Percentiles rank a stretch among this genome's conserved stretches.
Conservation (phyloP, 2,113 vertebrate genomes). For the Steatornis caripensis region DNA sequence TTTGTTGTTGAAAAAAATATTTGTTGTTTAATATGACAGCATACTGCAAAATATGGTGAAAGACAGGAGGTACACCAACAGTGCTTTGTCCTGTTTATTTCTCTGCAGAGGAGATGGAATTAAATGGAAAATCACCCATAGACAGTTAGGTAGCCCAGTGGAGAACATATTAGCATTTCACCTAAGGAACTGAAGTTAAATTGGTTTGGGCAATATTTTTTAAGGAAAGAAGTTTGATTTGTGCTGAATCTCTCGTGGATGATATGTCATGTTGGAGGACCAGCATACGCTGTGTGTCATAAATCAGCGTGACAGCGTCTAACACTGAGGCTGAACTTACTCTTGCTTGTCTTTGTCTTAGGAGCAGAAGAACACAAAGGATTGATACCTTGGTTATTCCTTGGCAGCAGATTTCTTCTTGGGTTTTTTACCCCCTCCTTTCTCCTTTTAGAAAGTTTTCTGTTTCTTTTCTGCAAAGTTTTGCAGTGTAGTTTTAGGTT, state of each 20-base stretch:
- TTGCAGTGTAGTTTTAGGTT: not conserved
- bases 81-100: not conserved
- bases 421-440: not conserved
- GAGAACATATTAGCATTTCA: conserved; percentile 2
- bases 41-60: not conserved
- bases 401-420: conserved; percentile 23
- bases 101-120: not conserved
- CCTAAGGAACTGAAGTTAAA: conserved; percentile 5
- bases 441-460: not conserved
- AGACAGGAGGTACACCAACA: not conserved
- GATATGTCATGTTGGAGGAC: conserved; percentile 10
- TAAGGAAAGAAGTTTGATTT: not conserved
- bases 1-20: not conserved
- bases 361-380: not conserved
- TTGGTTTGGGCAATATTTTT: not conserved
- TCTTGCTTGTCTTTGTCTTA: conserved; percentile 47
- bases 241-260: not conserved
- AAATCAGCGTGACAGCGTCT: conserved; percentile 20
- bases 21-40: not conserved
- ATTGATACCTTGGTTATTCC: conserved; percentile 30
- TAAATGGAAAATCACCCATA: not conserved
- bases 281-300: not conserved
- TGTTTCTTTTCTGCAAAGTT: not conserved
- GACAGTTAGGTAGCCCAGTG: not conserved
- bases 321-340: conserved; percentile 38